A percentile compares a stretch with the other conserved stretches of the same genome.
These are phyloP conservation scores for Rhopilema esculentum DNA, from an alignment of 30 jellyfish, hydroid and myxozoan species.

Conservation along the genomic window DNA sequence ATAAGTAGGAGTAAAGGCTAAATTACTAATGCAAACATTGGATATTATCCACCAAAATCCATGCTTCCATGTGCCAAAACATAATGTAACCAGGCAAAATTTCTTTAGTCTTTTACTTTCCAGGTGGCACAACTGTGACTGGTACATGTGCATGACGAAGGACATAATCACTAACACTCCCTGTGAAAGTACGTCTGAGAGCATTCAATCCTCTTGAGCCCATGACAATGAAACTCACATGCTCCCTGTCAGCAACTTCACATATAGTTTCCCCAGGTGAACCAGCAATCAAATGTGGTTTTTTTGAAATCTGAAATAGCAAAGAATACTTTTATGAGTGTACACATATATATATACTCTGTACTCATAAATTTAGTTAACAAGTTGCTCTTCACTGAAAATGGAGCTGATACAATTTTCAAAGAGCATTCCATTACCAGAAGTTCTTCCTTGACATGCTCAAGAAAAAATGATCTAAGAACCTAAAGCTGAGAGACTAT, in stretches of 20 bases:
- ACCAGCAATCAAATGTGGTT: conserved; percentile 79
- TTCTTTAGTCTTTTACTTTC: background rate
- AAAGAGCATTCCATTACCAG: too few relatives aligned
- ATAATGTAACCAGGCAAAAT: background rate
- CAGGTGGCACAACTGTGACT: conserved; percentile 92
- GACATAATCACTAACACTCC: conserved; percentile 98
- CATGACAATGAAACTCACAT: conserved; percentile 78
- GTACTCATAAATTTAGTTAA: too few relatives aligned
- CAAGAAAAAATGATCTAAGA: too few relatives aligned
- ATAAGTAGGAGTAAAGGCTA: background rate
- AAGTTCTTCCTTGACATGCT: too few relatives aligned
- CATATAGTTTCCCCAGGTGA: conserved; percentile 95
- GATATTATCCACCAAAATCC: background rate
- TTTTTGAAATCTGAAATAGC: conserved; percentile 72
- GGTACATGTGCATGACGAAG: conserved; percentile 82
- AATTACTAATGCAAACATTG: background rate
- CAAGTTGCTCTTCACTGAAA: too few relatives aligned
- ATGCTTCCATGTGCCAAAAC: background rate
- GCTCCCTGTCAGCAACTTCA: conserved; percentile 70
- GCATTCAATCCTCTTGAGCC: conserved; percentile 98
- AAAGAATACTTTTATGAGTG: background rate
- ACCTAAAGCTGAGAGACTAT: too few relatives aligned
- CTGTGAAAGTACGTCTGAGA: conserved; percentile 95
- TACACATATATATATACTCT: background rate
- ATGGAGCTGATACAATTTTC: too few relatives aligned